A percentile compares a stretch with the other conserved stretches of the same genome.
Conservation (phyloP, 2,113 vertebrate species). For the Chelonoidis abingdonii region DNA sequence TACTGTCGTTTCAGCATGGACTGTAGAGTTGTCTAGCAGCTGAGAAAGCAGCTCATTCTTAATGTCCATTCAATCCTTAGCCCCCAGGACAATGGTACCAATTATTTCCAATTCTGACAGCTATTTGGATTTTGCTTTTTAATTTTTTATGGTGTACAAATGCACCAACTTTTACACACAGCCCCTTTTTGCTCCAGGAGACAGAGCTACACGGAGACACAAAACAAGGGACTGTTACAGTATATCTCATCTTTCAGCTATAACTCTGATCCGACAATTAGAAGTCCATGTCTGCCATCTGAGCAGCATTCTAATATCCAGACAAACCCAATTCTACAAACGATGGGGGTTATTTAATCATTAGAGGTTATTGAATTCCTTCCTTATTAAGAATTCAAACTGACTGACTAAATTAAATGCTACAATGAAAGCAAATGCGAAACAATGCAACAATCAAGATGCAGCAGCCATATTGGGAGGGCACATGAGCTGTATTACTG, state of each 20-base stretch:
- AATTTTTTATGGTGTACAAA: accelerated
- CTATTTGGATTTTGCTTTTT: background rate
- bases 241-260: background rate
- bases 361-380: background rate
- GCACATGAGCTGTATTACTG: accelerated
- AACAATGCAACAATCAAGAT: background rate
- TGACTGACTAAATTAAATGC: background rate
- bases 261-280: background rate
- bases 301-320: background rate
- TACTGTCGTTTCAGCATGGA: accelerated
- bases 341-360: background rate
- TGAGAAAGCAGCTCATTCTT: background rate
- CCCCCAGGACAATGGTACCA: accelerated
- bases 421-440: background rate
- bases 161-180: accelerated
- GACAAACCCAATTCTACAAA: background rate
- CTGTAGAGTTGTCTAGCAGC: background rate
- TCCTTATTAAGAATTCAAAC: background rate
- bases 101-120: accelerated
- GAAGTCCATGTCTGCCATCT: background rate
- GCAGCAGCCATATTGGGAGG: background rate
- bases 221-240: accelerated
- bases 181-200: accelerated
- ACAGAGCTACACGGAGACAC: accelerated
- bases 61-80: background rate